Evolutionary conservation across 1,140 invertebrate species (phyloP).

Genomic region (Delia radicum): DNA sequence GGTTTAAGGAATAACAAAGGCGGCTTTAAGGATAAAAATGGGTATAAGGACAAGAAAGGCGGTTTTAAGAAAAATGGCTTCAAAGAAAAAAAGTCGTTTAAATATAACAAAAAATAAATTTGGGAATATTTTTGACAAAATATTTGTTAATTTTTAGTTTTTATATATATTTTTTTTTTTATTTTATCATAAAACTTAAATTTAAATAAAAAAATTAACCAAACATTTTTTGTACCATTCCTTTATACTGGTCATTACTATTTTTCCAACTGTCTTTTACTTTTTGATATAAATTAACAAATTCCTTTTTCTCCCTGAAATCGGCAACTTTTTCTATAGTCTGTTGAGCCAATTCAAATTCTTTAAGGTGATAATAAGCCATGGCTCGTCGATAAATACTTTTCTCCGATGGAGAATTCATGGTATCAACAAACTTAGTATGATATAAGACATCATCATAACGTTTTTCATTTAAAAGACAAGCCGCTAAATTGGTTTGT

Average conservation of each 20-base stretch:
- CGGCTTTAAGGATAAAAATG: neutral
- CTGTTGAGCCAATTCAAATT: slow-evolving; percentile 46
- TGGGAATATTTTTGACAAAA: neutral
- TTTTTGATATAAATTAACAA: slow-evolving; percentile 40
- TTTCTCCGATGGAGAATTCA: slow-evolving; percentile 43
- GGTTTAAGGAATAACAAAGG: neutral
- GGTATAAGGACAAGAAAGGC: neutral
- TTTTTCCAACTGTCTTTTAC: slow-evolving; percentile 42
- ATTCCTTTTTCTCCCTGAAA: slow-evolving; percentile 49
- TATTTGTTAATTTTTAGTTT: neutral
- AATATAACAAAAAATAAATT: slow-evolving; percentile 24
- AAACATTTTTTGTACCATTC: slow-evolving; percentile 53
- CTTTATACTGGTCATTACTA: slow-evolving; percentile 46
- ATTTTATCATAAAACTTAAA: neutral
- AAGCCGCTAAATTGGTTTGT: slow-evolving; percentile 50
- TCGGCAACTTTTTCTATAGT: slow-evolving; percentile 42
- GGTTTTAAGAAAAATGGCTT: neutral
- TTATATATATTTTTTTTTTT: neutral
- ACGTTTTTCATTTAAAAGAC: slow-evolving; percentile 45
- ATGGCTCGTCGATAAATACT: slow-evolving; percentile 48
- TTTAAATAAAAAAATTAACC: slow-evolving; percentile 33
- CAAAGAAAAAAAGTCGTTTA: neutral
- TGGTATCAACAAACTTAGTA: slow-evolving; percentile 46
- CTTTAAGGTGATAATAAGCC: slow-evolving; percentile 45
- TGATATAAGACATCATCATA: slow-evolving; percentile 52